Evolutionary conservation across 2,888 invertebrate genomes (phyloP).

Genomic region (Tiliacea citrago): DNA sequence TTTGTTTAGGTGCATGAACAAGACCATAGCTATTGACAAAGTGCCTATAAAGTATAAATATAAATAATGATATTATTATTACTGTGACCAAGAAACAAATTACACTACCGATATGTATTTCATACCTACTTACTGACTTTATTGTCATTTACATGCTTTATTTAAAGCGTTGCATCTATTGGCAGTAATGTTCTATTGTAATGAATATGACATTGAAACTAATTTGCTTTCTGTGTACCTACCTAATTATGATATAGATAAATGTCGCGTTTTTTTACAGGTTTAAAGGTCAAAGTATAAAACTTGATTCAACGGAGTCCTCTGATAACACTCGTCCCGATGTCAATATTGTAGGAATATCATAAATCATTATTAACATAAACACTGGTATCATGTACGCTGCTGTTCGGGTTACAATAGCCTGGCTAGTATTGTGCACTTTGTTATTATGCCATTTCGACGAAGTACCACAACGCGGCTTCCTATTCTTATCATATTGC

Average conservation of each 20-base stretch:
- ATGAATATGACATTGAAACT: slow-evolving; percentile 65
- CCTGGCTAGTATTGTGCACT: slow-evolving; percentile 67
- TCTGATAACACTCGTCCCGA: slow-evolving; percentile 55
- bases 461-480: slow-evolving; percentile 74
- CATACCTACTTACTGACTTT: slow-evolving; percentile 29
- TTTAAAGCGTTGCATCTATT: slow-evolving; percentile 47
- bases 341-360: slow-evolving; percentile 56
- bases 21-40: slow-evolving; percentile 5
- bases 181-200: slow-evolving; percentile 32
- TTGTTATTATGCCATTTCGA: slow-evolving; percentile 73
- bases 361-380: slow-evolving; percentile 66
- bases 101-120: slow-evolving; percentile 12
- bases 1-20: slow-evolving; percentile 15
- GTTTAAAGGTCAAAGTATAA: slow-evolving; percentile 55
- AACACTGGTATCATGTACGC: slow-evolving; percentile 68
- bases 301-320: slow-evolving; percentile 5
- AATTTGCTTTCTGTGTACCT: slow-evolving; percentile 46
- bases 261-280: slow-evolving; percentile 29
- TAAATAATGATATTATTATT: slow-evolving; percentile 22
- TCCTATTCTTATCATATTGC: slow-evolving; percentile 80
- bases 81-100: slow-evolving; percentile 37
- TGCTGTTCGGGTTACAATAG: slow-evolving; percentile 69
- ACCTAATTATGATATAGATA: slow-evolving; percentile 46
- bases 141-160: slow-evolving; percentile 41
- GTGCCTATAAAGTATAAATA: slow-evolving; percentile 24